phyloP scores from a whole-genome alignment of 2,797 vertebrate species.

The Enoplosus armatus region DNA sequence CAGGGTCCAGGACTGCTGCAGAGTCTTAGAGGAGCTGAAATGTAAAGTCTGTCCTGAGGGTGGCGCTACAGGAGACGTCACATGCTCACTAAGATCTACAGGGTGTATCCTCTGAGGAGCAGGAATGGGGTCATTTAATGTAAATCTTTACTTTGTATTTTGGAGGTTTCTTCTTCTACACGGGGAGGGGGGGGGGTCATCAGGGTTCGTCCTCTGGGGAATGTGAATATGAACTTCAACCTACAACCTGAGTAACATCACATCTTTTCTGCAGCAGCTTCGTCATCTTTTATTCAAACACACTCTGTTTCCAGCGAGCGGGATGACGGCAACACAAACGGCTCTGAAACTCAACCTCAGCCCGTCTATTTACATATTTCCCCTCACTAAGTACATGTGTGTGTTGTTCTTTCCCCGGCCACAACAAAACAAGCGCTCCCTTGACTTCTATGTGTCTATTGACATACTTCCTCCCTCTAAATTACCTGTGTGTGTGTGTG shows the following conservation, averaged over 20 bases:
- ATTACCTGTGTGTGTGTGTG: slow-evolving; percentile 39
- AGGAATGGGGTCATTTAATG: background rate
- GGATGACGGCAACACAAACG: slow-evolving; percentile 8
- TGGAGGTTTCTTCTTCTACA: too few species aligned
- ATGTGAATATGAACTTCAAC: too few species aligned
- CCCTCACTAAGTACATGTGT: slow-evolving; percentile 56
- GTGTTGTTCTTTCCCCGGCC: slow-evolving; percentile 53
- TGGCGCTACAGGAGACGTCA: too few species aligned
- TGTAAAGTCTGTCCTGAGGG: too few species aligned
- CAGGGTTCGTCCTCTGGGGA: too few species aligned
- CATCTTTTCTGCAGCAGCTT: background rate
- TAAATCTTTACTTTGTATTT: background rate
- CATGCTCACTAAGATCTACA: too few species aligned
- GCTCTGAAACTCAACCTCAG: slow-evolving; percentile 8
- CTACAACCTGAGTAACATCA: too few species aligned
- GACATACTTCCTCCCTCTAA: slow-evolving; percentile 59
- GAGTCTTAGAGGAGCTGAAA: too few species aligned
- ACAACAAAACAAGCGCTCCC: slow-evolving; percentile 66
- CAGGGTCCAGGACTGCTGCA: background rate
- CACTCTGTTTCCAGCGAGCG: background rate
- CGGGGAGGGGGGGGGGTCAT: too few species aligned
- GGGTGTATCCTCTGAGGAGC: too few species aligned
- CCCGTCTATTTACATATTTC: slow-evolving; percentile 61
- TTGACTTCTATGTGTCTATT: slow-evolving; percentile 43
- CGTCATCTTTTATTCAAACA: slow-evolving; percentile 12